Base-by-base conservation (phyloP, 2,797 vertebrate species). In the Halcyon chelicuti region DNA sequence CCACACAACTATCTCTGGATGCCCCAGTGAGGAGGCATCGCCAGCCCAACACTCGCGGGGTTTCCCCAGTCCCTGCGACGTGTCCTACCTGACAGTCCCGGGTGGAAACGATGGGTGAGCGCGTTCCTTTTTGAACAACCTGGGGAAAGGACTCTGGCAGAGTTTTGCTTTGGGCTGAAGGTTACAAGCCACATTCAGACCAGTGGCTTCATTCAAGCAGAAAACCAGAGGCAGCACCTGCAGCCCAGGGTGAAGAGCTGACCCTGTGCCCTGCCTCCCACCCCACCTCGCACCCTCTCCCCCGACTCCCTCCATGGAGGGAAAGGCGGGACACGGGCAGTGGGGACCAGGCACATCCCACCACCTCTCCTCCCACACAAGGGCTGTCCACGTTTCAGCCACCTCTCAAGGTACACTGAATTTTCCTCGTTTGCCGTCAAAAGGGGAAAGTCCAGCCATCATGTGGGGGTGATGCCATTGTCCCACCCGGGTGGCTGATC, bases 371-470 rank as follows among this genome's bases (percentile, higher is more conserved):
- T 65, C 51, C 83, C 84, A 19, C 1, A 0, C 19, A 0, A 33
- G 14, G 40, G 39, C 19, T 40, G 70, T 29, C 70, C 6, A 1
- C 3, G 0, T 9, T 23, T 63, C 79, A 44, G 46, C 80, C 57
- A 5, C 68, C 22, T 63, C 73, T 23, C 1, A 1, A 39, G 54
- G 81, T 7, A 75, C 17, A 0, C 0, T 7, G 40, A 31, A 17
- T 90, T 86, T 44, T 71, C 61, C 29, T 67, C 66, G 39, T 77
- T 57, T 75, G 51, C 78, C 52, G 46, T 31, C 0, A 7, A 29
- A 76, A 87, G 94, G 93, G 57, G 35, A 86, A 96, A 95, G 94
- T 96, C 92, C 94, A 68, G 20, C 76, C 28, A 40, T 94, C 83
- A 81, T 35, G 94, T 62, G 90, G 88, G 58, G 83, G 58, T 14